Conservation (phyloP, 2,888 invertebrate genomes). For the Macrostomum cliftonense region DNA sequence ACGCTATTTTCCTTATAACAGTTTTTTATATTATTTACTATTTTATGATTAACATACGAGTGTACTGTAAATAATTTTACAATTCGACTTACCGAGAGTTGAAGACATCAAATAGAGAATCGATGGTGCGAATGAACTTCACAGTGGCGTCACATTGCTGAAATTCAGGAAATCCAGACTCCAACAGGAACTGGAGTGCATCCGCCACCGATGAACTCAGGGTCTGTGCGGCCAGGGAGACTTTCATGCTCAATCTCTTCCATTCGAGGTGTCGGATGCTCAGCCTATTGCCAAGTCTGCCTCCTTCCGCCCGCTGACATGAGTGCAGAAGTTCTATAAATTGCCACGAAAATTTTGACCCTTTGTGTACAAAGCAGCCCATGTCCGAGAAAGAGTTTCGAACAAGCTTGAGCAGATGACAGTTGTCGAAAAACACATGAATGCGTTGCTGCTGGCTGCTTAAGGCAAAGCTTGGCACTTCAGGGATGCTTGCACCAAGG, state of each 20-base stretch:
- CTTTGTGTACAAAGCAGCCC: not conserved
- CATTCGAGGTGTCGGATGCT: conserved; percentile 9
- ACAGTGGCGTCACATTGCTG: not conserved
- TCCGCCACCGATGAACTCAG: conserved; percentile 13
- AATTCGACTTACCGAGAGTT: not conserved
- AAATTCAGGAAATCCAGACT: not conserved
- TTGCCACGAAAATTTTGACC: not conserved
- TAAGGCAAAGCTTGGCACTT: not conserved
- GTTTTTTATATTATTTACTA: no score
- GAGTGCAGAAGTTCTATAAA: conserved; percentile 1
- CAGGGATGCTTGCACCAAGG: not conserved
- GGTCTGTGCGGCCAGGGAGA: conserved; percentile 13
- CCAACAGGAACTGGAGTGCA: conserved; percentile 8
- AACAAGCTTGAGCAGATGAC: conserved; percentile 13
- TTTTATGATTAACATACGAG: no score
- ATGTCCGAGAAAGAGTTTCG: conserved; percentile 6
- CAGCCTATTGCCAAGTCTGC: conserved; percentile 11
- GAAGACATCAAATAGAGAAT: conserved; percentile 2
- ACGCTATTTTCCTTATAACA: no score
- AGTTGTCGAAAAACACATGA: conserved; percentile 9
- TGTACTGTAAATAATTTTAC: no score
- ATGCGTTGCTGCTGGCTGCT: not conserved
- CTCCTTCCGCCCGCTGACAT: conserved; percentile 11
- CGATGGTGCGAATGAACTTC: not conserved
- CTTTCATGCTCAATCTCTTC: conserved; percentile 14